Conservation (phyloP, 2,888 invertebrate genomes). For the Tetramorium bicarinatum region DNA sequence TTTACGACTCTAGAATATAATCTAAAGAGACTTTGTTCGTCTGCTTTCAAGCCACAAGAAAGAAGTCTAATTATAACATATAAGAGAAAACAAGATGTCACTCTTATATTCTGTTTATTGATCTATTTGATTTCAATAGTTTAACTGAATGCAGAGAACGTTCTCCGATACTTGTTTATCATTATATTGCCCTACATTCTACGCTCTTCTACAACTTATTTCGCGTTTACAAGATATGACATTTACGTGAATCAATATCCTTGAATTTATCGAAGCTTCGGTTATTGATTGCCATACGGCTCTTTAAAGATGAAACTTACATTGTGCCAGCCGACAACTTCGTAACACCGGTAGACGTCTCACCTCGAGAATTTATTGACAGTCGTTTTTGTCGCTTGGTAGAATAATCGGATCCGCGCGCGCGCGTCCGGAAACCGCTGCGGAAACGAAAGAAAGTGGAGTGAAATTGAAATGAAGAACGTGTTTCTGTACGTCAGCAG, state of each 20-base stretch:
- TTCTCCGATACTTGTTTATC: not conserved
- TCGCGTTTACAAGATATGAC: slow-evolving; percentile 30
- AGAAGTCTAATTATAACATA: not conserved
- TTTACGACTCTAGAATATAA: not conserved
- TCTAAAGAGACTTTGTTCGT: not conserved
- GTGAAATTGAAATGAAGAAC: slow-evolving; percentile 68
- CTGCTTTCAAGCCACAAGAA: not conserved
- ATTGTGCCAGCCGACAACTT: slow-evolving; percentile 38
- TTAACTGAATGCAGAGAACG: not conserved
- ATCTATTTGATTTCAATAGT: not conserved
- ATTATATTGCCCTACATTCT: not conserved
- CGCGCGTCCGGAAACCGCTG: slow-evolving; percentile 66
- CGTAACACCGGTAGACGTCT: slow-evolving; percentile 6
- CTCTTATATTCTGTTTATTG: not conserved
- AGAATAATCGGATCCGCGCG: slow-evolving; percentile 61
- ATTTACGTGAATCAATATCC: slow-evolving; percentile 36
- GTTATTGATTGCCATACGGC: slow-evolving; percentile 15
- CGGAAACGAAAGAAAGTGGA: slow-evolving; percentile 72
- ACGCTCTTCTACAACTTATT: not conserved
- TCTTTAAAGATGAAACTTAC: slow-evolving; percentile 22
- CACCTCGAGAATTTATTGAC: slow-evolving; percentile 66
- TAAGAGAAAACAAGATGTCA: not conserved
- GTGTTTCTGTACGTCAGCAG: slow-evolving; percentile 36
- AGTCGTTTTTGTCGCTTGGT: slow-evolving; percentile 63
- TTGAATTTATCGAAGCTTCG: slow-evolving; percentile 39